Evolutionary conservation across 2,888 invertebrate species (phyloP), one percentile per base, ranked within the genome.

Genomic region (Synergus japonicus): DNA sequence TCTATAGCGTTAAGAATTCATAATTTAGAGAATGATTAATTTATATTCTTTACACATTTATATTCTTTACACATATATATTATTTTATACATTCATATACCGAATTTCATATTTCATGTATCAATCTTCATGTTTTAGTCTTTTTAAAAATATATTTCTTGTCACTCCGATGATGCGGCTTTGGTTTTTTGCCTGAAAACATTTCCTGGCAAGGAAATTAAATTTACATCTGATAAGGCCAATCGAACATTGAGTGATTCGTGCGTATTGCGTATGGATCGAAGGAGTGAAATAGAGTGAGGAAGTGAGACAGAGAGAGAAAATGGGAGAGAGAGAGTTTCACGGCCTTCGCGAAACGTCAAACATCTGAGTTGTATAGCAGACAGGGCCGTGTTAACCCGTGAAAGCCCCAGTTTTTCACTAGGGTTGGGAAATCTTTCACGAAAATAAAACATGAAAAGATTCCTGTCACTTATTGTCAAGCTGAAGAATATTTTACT

Each of bases 321-420:
- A 79, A 49, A 78, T 63, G 81, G 83, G 79, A 76, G 81, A 76
- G 77, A 81, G 49, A 78, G 81, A 77, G 81, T 81, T 82, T 84
- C 85, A 87, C 90, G 91, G 90, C 91, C 92, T 92, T 92, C 91
- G 86, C 87, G 88, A 91, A 91, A 92, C 91, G 91, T 91, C 90
- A 91, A 91, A 90, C 88, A 90, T 89, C 88, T 89, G 87, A 87
- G 87, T 85, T 85, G 66, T 66, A 44, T 41, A 41, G 88, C 85
- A 81, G 81, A 85, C 88, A 90, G 90, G 87, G 88, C 88, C 89
- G 90, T 90, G 78, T 76, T 80, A 76, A 37, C 9, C 44, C 10
- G 44, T 44, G 44, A 44, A 44, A 44, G 37, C 37, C 37, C 37
- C 12, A 44, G 12, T 46, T 46, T 49, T 69, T 22, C n/a, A 2